Conservation (phyloP, 2,888 invertebrate genomes). For the Amphimallon solstitiale region DNA sequence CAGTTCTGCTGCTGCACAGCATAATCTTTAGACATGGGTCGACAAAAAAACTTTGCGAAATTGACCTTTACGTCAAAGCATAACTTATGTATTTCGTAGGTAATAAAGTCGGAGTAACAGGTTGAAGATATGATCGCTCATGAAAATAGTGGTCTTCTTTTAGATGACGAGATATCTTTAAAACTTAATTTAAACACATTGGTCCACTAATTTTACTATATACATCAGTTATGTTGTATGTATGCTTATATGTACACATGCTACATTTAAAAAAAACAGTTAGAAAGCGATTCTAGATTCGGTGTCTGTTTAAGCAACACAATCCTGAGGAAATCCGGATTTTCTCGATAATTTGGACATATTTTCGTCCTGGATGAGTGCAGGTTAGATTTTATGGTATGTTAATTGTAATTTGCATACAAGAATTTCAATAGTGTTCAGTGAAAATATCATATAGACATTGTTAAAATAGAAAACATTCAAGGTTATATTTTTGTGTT, state of each 20-base stretch:
- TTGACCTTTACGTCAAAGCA: neutral
- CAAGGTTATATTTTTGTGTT: slow-evolving; percentile 17
- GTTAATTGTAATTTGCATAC: neutral
- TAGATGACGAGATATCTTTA: neutral
- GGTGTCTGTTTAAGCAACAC: neutral
- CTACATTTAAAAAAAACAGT: slow-evolving; percentile 4
- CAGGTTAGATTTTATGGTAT: neutral
- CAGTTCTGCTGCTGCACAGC: too few relatives aligned
- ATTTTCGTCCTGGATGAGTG: neutral
- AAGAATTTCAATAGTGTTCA: neutral
- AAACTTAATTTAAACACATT: neutral
- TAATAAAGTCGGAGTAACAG: neutral
- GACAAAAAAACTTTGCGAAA: slow-evolving; percentile 1
- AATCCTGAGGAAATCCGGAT: neutral
- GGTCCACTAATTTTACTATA: slow-evolving; percentile 1
- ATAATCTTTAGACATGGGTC: too few relatives aligned
- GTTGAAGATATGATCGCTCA: slow-evolving; percentile 6
- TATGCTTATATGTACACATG: neutral
- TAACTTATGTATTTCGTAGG: slow-evolving; percentile 8
- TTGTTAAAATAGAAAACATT: neutral
- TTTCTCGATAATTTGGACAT: neutral
- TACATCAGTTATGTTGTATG: too few relatives aligned
- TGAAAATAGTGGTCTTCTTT: neutral
- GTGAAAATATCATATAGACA: neutral
- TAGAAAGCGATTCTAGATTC: slow-evolving; percentile 21